phyloP scores from a whole-genome alignment of 2,888 invertebrate species.

The Metalampra italica region DNA sequence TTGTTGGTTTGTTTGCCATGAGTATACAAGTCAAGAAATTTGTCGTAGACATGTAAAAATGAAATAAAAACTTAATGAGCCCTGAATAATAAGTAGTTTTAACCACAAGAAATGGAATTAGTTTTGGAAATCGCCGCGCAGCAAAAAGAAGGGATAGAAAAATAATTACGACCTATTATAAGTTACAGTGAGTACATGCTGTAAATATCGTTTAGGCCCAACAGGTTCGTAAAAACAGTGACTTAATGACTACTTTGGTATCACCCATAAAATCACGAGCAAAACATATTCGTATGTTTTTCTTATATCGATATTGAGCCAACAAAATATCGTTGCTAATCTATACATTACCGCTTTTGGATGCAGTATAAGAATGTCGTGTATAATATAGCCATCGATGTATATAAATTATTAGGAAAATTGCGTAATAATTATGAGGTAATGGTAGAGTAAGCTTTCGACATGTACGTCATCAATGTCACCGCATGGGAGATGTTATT shows the following conservation, averaged over 20 bases:
- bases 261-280: conserved; percentile 35
- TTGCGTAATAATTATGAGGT: neutral
- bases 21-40: neutral
- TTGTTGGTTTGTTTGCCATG: too few species aligned
- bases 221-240: conserved; percentile 30
- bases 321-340: neutral
- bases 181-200: neutral
- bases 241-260: conserved; percentile 49
- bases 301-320: neutral
- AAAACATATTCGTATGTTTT: neutral
- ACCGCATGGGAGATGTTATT: conserved; percentile 25
- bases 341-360: neutral
- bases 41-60: neutral
- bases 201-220: neutral
- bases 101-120: neutral
- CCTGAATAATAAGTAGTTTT: too few species aligned
- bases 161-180: too few species aligned
- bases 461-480: conserved; percentile 40
- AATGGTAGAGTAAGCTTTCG: conserved; percentile 12
- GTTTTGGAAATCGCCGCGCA: too few species aligned
- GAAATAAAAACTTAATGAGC: neutral
- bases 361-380: neutral
- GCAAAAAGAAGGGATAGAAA: too few species aligned
- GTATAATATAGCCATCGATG: neutral
- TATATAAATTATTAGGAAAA: neutral